Percentiles rank a stretch among this genome's conserved stretches.
These are phyloP conservation scores for Mimas tiliae DNA, from an alignment of 2,888 invertebrate genomes.

Conservation along the genomic window DNA sequence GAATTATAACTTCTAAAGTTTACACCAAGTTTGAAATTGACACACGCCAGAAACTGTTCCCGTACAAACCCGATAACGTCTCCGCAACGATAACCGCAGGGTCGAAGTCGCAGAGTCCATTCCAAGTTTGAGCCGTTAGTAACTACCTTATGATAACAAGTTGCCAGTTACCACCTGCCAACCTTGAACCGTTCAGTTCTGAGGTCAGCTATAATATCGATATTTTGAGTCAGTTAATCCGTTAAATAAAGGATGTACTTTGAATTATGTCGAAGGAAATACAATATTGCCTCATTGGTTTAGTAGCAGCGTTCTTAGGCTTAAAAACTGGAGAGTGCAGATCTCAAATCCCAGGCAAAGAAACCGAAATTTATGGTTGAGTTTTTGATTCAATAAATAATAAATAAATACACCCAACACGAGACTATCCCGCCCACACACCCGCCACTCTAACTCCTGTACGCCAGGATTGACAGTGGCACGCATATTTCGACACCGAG, in stretches of 20 bases:
- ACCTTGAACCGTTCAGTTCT: not conserved
- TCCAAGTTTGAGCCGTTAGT: constrained; percentile 5
- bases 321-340: too few species aligned
- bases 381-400: too few species aligned
- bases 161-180: not conserved
- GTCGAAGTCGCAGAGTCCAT: constrained; percentile 9
- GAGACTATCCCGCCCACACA: too few species aligned
- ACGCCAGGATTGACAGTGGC: too few species aligned
- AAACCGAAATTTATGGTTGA: too few species aligned
- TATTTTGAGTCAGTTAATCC: not conserved
- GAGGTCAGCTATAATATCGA: not conserved
- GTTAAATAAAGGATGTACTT: not conserved
- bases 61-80: not conserved
- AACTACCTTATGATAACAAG: constrained; percentile 9
- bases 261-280: too few species aligned
- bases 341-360: too few species aligned
- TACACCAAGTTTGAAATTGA: not conserved
- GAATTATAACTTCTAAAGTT: not conserved
- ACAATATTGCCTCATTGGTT: too few species aligned
- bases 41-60: not conserved
- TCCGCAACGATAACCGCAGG: constrained; percentile 9
- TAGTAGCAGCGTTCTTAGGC: too few species aligned
- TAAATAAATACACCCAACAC: too few species aligned
- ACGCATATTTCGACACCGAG: too few species aligned
- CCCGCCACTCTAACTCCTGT: too few species aligned